Evolutionary conservation across 2,797 vertebrate species (phyloP).

Genomic region (Anguilla obscura): DNA sequence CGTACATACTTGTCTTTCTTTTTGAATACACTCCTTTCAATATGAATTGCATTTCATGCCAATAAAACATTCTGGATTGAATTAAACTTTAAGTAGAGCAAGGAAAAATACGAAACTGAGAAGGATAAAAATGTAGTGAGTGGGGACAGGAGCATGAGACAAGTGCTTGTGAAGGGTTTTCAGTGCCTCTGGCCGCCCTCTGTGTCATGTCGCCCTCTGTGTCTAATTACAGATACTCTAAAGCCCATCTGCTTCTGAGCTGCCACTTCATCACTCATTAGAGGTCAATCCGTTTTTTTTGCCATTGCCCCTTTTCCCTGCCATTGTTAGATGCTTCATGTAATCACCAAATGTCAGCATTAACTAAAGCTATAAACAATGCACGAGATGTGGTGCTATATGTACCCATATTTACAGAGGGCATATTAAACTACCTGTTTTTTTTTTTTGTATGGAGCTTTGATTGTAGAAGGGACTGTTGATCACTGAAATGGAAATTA

Average conservation of each 20-base stretch:
- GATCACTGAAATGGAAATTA: background rate
- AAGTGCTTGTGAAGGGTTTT: background rate
- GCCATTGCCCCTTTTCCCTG: background rate
- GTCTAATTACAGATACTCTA: background rate
- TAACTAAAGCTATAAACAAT: background rate
- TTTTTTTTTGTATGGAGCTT: background rate
- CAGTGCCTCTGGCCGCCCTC: background rate
- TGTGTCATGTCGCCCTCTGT: background rate
- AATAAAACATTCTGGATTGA: no score
- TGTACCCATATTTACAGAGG: background rate
- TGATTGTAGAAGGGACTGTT: background rate
- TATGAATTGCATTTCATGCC: no score
- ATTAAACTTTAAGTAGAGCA: background rate
- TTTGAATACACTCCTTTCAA: no score
- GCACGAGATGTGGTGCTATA: background rate
- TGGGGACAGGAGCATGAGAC: background rate
- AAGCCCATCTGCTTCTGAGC: background rate
- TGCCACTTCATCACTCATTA: background rate
- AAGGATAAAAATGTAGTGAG: background rate
- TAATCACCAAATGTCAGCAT: background rate
- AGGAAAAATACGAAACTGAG: background rate
- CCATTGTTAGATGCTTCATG: background rate
- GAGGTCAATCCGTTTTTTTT: background rate
- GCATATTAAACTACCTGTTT: background rate
- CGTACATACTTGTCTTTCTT: background rate